These are phyloP conservation scores for Psittacula echo DNA, from an alignment of 2,797 vertebrate genomes.

Conservation along the genomic window DNA sequence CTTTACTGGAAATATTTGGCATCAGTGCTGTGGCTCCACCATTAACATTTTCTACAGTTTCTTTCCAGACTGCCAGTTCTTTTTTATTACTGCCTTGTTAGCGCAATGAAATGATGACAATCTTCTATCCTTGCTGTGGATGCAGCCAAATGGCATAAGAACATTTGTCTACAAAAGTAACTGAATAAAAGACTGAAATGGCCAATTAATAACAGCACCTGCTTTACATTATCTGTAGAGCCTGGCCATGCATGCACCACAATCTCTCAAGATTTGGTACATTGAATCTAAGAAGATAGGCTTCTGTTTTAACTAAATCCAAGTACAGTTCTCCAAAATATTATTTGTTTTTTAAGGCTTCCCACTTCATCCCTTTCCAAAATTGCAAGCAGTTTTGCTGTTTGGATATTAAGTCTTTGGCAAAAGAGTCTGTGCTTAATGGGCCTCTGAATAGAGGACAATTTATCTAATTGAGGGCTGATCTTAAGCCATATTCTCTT, in stretches of 20 bases:
- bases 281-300: background rate
- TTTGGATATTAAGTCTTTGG: conserved; percentile 20
- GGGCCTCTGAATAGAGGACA: conserved; percentile 4
- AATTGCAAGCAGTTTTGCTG: conserved; percentile 14
- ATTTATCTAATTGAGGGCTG: conserved; percentile 14
- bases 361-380: conserved; percentile 9
- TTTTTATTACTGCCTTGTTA: conserved; percentile 65
- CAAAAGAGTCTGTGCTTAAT: conserved; percentile 4
- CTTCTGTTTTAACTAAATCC: conserved; percentile 37
- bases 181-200: conserved; percentile 10
- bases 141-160: conserved; percentile 64
- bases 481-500: conserved; percentile 9
- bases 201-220: conserved; percentile 45
- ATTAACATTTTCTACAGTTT: conserved; percentile 52
- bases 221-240: background rate
- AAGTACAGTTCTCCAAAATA: conserved; percentile 3
- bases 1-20: conserved; percentile 68
- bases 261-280: background rate
- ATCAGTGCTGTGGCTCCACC: background rate
- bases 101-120: conserved; percentile 51
- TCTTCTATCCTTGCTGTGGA: conserved; percentile 4
- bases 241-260: background rate
- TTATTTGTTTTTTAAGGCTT: background rate
- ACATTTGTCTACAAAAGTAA: conserved; percentile 29
- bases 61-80: conserved; percentile 53